Percentiles rank a stretch among this genome's conserved stretches.
Conservation (phyloP, 2,113 vertebrate species). For the Numida meleagris region DNA sequence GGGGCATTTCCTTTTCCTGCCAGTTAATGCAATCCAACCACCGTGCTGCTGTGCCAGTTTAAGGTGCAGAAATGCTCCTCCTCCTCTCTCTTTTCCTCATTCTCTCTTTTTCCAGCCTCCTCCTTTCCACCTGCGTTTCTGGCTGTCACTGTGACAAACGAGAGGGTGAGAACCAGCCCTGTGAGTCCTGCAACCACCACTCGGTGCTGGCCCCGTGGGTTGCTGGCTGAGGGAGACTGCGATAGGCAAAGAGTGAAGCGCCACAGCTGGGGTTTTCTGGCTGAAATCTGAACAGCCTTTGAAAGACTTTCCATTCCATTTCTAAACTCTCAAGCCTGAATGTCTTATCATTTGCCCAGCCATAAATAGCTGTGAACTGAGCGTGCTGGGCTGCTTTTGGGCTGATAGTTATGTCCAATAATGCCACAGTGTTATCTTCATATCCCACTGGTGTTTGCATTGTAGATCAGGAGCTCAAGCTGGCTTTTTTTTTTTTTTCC, state of each 20-base stretch:
- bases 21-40: background rate
- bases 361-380: conserved; percentile 43
- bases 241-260: background rate
- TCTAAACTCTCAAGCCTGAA: background rate
- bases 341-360: background rate
- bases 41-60: background rate
- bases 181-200: background rate
- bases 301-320: background rate
- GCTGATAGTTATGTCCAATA: background rate
- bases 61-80: background rate
- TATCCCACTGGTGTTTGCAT: conserved; percentile 18
- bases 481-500: background rate
- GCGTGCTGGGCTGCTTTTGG: background rate
- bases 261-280: background rate
- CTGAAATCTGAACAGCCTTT: background rate
- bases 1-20: background rate
- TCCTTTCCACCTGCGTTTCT: background rate
- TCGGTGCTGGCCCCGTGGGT: fast-evolving
- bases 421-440: background rate
- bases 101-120: background rate
- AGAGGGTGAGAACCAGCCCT: background rate
- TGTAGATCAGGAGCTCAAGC: conserved; percentile 25
- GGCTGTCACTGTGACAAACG: background rate
- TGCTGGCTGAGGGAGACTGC: background rate
- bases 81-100: background rate